Conservation (phyloP, 2,797 vertebrate species). For the Chaunax sp. region DNA sequence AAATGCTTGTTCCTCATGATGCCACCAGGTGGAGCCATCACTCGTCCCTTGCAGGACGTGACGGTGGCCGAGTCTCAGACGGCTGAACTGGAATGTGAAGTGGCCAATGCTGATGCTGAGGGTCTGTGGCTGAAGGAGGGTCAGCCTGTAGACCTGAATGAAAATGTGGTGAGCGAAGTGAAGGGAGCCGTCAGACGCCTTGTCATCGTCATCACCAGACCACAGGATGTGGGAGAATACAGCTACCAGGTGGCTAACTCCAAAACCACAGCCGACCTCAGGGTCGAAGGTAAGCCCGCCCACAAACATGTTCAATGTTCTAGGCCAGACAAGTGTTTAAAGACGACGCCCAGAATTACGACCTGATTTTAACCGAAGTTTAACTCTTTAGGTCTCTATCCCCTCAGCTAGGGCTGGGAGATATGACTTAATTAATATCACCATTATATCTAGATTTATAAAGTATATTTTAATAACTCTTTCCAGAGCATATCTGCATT, state of each 20-base stretch:
- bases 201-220: constrained; percentile 86
- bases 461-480: too few species aligned
- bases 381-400: too few species aligned
- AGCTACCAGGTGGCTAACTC: constrained; percentile 96
- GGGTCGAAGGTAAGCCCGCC: constrained; percentile 89
- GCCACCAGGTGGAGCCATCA: constrained; percentile 93
- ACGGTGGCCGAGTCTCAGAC: constrained; percentile 94
- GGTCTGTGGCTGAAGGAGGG: constrained; percentile 94
- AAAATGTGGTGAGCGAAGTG: constrained; percentile 86
- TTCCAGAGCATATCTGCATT: too few species aligned
- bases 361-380: too few species aligned
- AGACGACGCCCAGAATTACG: too few species aligned
- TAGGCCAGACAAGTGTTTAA: too few species aligned
- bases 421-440: too few species aligned
- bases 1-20: not conserved
- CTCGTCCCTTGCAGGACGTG: constrained; percentile 91
- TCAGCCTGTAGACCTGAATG: constrained; percentile 83
- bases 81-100: constrained; percentile 93
- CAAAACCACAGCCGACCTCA: constrained; percentile 94
- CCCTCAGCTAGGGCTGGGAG: too few species aligned
- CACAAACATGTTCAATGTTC: not conserved
- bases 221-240: constrained; percentile 94
- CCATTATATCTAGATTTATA: too few species aligned
- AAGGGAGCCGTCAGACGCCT: constrained; percentile 89
- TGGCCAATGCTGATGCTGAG: constrained; percentile 91